Base-by-base conservation (phyloP, 2,888 invertebrate genomes). In the Troides oblongomaculatus region DNA sequence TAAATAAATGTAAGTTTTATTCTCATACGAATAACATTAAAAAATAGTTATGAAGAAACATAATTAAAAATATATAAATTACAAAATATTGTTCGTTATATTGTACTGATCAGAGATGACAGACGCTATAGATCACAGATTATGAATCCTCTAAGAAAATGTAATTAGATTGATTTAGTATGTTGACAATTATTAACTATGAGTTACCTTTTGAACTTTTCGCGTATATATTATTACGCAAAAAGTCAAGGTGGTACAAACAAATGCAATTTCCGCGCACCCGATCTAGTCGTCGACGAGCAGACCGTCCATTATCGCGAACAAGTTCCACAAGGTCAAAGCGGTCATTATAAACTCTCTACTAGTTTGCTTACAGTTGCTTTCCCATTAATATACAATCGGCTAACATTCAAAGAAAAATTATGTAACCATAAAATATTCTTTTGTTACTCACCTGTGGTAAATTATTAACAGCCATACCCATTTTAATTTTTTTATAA, bases 321-420 rank as follows among this genome's bases (percentile, higher is more conserved):
- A 87, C 88, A 82, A 89, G 92, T 92, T 90, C 83, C 88, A 91
- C 92, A 92, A 92, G 92, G 92, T 92, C 92, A 91, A 92, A 91
- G 86, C 91, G 92, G 92, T 92, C 92, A 92, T 90, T 91, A 89
- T 88, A 86, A 90, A 70, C 66, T 67, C 89, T 87, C 84, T 84
- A 84, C 76, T 73, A 75, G 72, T 74, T 76, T 72, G 74, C 72
- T 72, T 74, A 72, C 74, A 86, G 85, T 89, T 88, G 89, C 90
- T 92, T 92, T 92, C 91, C 89, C 90, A 79, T 77, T 36, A 76
- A 89, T 86, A 81, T 78, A 80, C 80, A 81, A 82, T 86, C 86
- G 86, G 85, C 82, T 77, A 77, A 76, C 72, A 76, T 76, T 76
- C 75, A 75, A 76, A 72, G 70, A 68, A 66, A 72, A 75, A 70